phyloP scores from a whole-genome alignment of 2,113 vertebrate species.

The Anarrhichthys ocellatus region DNA sequence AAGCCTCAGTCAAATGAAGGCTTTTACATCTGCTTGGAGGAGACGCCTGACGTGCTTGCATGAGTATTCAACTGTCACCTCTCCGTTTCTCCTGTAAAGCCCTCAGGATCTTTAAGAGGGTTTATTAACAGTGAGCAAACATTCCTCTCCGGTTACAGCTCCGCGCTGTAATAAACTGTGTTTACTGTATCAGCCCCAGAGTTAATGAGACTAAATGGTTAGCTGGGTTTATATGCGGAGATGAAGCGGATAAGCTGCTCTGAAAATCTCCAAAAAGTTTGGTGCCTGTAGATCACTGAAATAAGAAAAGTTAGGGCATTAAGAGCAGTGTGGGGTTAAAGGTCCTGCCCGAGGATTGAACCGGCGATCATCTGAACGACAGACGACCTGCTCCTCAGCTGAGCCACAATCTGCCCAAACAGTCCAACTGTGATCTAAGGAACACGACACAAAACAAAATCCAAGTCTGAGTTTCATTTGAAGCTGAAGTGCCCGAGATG shows the following conservation, averaged over 20 bases:
- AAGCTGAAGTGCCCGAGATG: background rate
- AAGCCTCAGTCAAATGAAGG: conserved; percentile 59
- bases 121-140: conserved; percentile 76
- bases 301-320: conserved; percentile 5
- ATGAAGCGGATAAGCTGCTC: conserved; percentile 52
- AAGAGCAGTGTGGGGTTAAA: too few relatives aligned
- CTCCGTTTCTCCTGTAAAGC: conserved; percentile 54
- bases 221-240: conserved; percentile 32
- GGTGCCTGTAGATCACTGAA: conserved; percentile 1
- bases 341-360: too few relatives aligned
- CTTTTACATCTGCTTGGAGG: conserved; percentile 46
- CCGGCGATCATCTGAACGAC: too few relatives aligned
- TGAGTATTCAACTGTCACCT: conserved; percentile 53
- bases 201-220: conserved; percentile 72
- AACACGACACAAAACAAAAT: background rate
- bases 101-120: conserved; percentile 54
- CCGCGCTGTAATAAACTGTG: conserved; percentile 67
- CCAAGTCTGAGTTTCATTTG: background rate
- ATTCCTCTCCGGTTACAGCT: conserved; percentile 60
- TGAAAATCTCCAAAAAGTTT: conserved; percentile 43
- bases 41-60: conserved; percentile 49
- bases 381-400: too few relatives aligned
- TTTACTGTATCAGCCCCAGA: conserved; percentile 67
- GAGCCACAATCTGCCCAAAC: too few relatives aligned
- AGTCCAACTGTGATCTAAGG: background rate